phyloP scores from a whole-genome alignment of 2,113 vertebrate species.

The Cichladusa arquata region DNA sequence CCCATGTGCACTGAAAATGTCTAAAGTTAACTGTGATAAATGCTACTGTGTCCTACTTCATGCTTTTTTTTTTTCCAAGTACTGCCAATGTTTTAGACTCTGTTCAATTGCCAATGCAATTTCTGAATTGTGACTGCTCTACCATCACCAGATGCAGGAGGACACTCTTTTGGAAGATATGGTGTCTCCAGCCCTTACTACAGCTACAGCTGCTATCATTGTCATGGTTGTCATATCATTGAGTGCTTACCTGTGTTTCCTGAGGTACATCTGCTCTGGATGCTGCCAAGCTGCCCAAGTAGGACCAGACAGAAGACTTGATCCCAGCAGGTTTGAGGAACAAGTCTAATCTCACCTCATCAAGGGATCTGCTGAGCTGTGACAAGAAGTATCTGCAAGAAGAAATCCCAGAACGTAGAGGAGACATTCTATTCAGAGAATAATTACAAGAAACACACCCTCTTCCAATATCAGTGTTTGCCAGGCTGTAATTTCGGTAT shows the following conservation, averaged over 20 bases:
- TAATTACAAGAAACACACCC: not conserved
- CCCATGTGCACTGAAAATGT: not conserved
- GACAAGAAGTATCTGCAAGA: not conserved
- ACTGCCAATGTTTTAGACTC: fast-evolving
- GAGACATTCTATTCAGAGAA: fast-evolving
- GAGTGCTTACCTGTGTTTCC: slow-evolving; percentile 74
- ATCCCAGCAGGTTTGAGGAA: slow-evolving; percentile 69
- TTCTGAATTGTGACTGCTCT: not conserved
- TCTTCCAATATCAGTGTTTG: not conserved
- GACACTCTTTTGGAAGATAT: slow-evolving; percentile 43
- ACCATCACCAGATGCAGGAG: not conserved
- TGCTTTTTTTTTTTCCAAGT: not conserved
- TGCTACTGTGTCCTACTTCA: fast-evolving
- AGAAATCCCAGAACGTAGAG: not conserved
- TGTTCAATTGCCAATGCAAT: not conserved
- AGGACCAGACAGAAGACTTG: slow-evolving; percentile 48
- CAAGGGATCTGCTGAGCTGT: not conserved
- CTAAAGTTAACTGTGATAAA: not conserved
- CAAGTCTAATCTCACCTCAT: slow-evolving; percentile 53
- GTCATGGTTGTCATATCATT: slow-evolving; percentile 56
- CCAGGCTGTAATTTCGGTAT: not conserved
- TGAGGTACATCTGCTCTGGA: slow-evolving; percentile 74
- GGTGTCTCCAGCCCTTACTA: slow-evolving; percentile 57
- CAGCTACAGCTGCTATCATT: slow-evolving; percentile 69
- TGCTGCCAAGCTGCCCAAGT: slow-evolving; percentile 73